A percentile compares a stretch with the other conserved stretches of the same genome.
phyloP scores from a whole-genome alignment of 2,797 vertebrate genomes.

The Coccyzus lansbergi region DNA sequence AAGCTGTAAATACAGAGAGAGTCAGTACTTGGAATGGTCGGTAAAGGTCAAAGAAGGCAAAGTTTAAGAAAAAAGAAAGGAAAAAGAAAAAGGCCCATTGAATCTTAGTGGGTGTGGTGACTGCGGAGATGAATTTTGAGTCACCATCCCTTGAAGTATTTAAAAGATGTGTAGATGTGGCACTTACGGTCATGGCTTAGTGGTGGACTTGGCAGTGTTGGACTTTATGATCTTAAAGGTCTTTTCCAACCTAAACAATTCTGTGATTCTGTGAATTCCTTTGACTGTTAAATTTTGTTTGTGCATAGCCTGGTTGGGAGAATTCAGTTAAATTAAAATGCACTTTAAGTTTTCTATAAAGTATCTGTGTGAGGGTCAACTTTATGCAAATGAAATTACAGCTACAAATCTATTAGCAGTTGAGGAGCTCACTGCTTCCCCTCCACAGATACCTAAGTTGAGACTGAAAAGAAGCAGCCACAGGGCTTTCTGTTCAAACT shows the following conservation, averaged over 20 bases:
- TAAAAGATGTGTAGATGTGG: too few species aligned
- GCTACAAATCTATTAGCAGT: not conserved
- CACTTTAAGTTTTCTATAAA: not conserved
- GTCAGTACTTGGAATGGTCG: not conserved
- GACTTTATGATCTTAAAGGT: too few species aligned
- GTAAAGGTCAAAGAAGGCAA: not conserved
- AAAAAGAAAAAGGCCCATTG: not conserved
- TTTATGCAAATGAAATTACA: not conserved
- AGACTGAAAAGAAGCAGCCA: not conserved
- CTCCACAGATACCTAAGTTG: accelerated
- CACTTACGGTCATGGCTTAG: too few species aligned
- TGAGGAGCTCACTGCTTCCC: not conserved
- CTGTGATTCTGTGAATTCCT: not conserved
- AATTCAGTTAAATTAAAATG: not conserved
- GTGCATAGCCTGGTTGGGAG: not conserved
- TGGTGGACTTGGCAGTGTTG: too few species aligned
- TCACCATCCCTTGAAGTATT: too few species aligned
- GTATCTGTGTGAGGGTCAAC: not conserved
- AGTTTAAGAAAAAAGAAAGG: not conserved
- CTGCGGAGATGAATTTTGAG: not conserved
- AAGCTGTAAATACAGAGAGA: constrained; percentile 24
- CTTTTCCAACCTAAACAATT: too few species aligned
- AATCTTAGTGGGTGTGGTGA: not conserved
- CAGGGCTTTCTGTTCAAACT: not conserved
- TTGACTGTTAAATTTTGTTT: not conserved